Conservation (phyloP, 2,888 invertebrate species). For the Boloria selene region DNA sequence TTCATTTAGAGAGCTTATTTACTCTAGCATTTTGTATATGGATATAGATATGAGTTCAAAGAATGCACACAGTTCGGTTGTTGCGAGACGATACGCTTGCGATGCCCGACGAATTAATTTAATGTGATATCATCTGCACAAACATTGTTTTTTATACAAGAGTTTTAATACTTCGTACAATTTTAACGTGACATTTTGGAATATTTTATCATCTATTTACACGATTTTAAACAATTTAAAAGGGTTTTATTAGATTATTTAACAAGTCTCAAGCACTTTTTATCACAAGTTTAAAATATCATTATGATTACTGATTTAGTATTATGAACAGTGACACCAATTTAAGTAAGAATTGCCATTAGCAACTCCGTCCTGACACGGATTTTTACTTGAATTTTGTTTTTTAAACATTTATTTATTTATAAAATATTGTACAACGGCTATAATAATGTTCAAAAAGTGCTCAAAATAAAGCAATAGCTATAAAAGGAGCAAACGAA, state of each 20-base stretch:
- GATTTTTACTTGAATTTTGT: constrained; percentile 53
- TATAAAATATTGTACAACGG: constrained; percentile 8
- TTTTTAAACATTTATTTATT: constrained; percentile 4
- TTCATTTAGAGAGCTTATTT: constrained; percentile 70
- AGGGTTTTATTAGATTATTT: constrained; percentile 29
- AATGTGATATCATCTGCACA: constrained; percentile 45
- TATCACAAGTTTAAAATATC: constrained; percentile 20
- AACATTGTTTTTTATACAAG: constrained; percentile 61
- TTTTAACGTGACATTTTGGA: constrained; percentile 69
- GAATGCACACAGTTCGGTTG: constrained; percentile 35
- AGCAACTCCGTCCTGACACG: constrained; percentile 68
- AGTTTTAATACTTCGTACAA: constrained; percentile 68
- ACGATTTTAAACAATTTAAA: constrained; percentile 23
- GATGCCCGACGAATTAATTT: constrained; percentile 18
- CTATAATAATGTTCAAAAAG: constrained; percentile 8
- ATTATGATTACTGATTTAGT: constrained; percentile 46
- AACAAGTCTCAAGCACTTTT: constrained; percentile 28
- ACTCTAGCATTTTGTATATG: constrained; percentile 53
- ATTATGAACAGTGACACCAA: constrained; percentile 65
- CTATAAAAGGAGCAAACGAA: constrained; percentile 12
- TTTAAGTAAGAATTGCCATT: constrained; percentile 62
- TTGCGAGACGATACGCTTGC: constrained; percentile 21
- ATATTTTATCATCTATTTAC: constrained; percentile 42
- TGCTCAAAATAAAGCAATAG: constrained; percentile 23
- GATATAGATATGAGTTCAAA: constrained; percentile 30